Percentiles rank a stretch among this genome's conserved stretches.
Evolutionary conservation across 2,888 invertebrate genomes (phyloP).

Genomic region (Hecatera dysodea): DNA sequence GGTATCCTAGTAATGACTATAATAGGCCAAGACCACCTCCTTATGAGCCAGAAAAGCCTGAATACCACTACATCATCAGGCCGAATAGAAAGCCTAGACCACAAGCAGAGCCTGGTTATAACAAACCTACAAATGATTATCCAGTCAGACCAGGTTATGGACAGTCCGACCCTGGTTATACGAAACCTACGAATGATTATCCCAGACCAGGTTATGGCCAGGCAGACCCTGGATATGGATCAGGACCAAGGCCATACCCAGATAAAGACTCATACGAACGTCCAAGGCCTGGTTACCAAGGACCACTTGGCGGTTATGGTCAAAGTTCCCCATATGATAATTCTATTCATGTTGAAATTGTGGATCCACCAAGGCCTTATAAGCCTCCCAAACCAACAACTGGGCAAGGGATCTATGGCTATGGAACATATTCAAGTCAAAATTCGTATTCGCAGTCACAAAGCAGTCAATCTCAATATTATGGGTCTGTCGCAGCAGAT

Average conservation of each 20-base stretch:
- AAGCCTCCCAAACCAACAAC: conserved; percentile 73
- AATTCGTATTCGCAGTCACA: conserved; percentile 73
- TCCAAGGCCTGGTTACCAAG: conserved; percentile 67
- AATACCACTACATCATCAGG: conserved; percentile 81
- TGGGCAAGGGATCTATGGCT: conserved; percentile 73
- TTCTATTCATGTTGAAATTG: conserved; percentile 82
- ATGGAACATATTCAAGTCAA: conserved; percentile 76
- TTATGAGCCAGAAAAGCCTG: conserved; percentile 77
- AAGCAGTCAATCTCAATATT: conserved; percentile 62
- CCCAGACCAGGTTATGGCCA: conserved; percentile 49
- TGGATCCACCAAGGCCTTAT: conserved; percentile 83
- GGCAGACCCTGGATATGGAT: conserved; percentile 55
- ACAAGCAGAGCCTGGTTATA: conserved; percentile 56
- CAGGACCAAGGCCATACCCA: conserved; percentile 72
- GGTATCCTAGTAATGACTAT: conserved; percentile 65
- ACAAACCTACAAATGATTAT: conserved; percentile 58
- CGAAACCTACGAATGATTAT: conserved; percentile 56
- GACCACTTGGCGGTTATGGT: conserved; percentile 74
- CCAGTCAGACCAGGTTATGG: conserved; percentile 48
- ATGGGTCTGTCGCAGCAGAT: conserved; percentile 67
- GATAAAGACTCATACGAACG: conserved; percentile 52
- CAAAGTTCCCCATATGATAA: conserved; percentile 82
- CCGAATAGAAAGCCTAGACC: conserved; percentile 81
- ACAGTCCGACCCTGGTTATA: conserved; percentile 47
- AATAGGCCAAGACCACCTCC: conserved; percentile 65